phyloP scores from a whole-genome alignment of 2,797 vertebrate species.

The Ibycter americanus region DNA sequence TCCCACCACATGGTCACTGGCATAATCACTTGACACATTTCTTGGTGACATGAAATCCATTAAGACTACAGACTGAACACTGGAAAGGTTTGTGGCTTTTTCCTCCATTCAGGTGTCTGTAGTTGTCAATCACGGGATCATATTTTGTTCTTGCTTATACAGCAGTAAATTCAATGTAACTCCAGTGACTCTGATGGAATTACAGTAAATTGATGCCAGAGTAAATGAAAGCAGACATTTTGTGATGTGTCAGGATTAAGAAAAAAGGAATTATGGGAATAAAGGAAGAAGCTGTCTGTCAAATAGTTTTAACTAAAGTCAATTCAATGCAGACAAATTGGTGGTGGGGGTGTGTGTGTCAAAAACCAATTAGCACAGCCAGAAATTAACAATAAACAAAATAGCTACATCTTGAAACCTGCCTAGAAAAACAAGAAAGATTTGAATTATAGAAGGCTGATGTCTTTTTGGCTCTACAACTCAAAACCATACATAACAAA shows the following conservation, averaged over 20 bases:
- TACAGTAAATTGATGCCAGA: background rate
- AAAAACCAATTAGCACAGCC: background rate
- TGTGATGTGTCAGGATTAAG: background rate
- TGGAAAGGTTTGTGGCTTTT: background rate
- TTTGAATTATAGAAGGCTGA: background rate
- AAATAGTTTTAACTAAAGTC: slow-evolving; percentile 45
- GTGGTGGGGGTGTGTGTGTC: no score
- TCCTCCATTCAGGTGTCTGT: slow-evolving; percentile 3
- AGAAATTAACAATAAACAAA: slow-evolving; percentile 18
- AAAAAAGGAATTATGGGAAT: slow-evolving; percentile 13
- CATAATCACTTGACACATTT: background rate
- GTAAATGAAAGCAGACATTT: slow-evolving; percentile 31
- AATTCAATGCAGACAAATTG: background rate
- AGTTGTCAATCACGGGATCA: background rate
- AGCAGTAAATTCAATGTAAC: slow-evolving; percentile 1
- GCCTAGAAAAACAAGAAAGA: background rate
- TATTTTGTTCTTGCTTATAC: background rate
- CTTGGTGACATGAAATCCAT: background rate
- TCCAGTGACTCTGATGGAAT: background rate
- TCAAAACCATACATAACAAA: background rate
- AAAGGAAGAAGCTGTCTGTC: slow-evolving; percentile 14
- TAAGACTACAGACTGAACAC: background rate
- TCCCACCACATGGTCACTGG: background rate
- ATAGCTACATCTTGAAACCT: background rate
- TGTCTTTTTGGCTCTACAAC: background rate